Evolutionary conservation across 1,140 invertebrate species (phyloP).

Genomic region (Calosoma granatense): DNA sequence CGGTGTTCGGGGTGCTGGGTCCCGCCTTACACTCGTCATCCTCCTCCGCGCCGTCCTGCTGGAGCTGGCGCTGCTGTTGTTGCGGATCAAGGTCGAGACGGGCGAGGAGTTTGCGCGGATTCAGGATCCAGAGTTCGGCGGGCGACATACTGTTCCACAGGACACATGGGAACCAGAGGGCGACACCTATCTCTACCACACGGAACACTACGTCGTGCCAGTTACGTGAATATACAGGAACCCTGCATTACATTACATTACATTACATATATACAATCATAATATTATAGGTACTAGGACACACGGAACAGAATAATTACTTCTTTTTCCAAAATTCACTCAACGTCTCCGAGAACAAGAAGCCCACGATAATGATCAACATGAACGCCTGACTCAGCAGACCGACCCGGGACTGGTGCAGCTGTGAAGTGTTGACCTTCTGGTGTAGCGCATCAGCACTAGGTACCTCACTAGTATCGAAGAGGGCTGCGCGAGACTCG

Average conservation of each 20-base stretch:
- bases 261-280: constrained; percentile 19
- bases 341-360: constrained; percentile 81
- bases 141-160: constrained; percentile 93
- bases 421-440: constrained; percentile 72
- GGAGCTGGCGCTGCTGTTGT: too few species aligned
- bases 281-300: too few species aligned
- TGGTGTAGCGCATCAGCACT: constrained; percentile 25
- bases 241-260: constrained; percentile 48
- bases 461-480: not conserved
- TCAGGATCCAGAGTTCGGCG: constrained; percentile 88
- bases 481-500: constrained; percentile 11
- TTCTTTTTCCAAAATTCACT: constrained; percentile 88
- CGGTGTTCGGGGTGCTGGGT: constrained; percentile 24
- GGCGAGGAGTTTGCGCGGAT: constrained; percentile 73
- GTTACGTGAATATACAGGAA: constrained; percentile 79
- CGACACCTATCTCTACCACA: constrained; percentile 85
- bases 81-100: not conserved
- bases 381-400: constrained; percentile 77
- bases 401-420: constrained; percentile 82
- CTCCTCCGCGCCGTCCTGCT: constrained; percentile 2
- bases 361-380: constrained; percentile 76
- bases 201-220: constrained; percentile 86
- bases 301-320: too few species aligned
- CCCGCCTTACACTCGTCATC: not conserved
- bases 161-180: constrained; percentile 89